Base-by-base conservation (phyloP, 2,113 vertebrate species). In the Neolamprologus tretocephalus region DNA sequence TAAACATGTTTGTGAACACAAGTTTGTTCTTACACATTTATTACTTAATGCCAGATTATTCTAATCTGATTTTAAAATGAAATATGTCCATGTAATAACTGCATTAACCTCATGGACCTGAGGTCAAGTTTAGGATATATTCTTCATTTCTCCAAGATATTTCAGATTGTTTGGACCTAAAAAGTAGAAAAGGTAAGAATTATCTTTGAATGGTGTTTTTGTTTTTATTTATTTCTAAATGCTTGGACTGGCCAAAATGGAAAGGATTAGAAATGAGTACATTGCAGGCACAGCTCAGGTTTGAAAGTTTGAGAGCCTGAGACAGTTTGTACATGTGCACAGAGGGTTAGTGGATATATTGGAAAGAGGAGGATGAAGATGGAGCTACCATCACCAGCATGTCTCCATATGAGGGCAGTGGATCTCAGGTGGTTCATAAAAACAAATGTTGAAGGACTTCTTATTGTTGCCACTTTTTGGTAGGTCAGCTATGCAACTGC, bases 1-100 rank as follows among this genome's bases (percentile, higher is more conserved):
- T 10, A n/a, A 53, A 10, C 3, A 53, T 10, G 49, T 53, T 53
- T 2, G 19, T 53, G 49, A n/a, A 51, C 3, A 51, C 17, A 51
- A 0, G 7, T 31, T 58, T 58, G 13, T 58, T 17, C 57, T 3
- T 61, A 61, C 0, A 9, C 0, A 58, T 58, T 28, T 31, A 31
- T 31, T 0, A 31, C 26, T 9, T 58, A 58, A 31, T 31, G 57
- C 0, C 4, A 23, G 0, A 28, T 0, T 28, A 3, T 28, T 58
- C 3, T 28, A 13, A 28, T 28, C 4, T 57, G 1, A 28, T 16
- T 58, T 58, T 58, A 16, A 58, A 51, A n/a, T n/a, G 49, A 51
- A 51, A 51, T 0, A 51, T 51, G 4, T 51, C 49, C 8, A 51
- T 0, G 49, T 3, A 9, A 19, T n/a, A 0, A 51, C 17, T 51